Evolutionary conservation across 2,113 vertebrate species (phyloP).

Genomic region (Leucopsar rothschildi): DNA sequence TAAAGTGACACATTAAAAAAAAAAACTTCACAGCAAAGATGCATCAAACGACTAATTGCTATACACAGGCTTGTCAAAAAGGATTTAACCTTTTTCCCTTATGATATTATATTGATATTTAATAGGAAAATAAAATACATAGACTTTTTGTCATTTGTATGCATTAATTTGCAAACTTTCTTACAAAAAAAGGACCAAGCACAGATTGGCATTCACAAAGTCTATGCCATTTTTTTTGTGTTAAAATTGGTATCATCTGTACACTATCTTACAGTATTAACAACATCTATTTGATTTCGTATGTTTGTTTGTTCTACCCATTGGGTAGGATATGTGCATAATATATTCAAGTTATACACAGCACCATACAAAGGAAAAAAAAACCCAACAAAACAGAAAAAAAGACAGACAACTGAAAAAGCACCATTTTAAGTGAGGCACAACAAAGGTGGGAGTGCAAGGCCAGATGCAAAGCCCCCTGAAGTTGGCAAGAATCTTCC

Average conservation of each 20-base stretch:
- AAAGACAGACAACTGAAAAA: constrained; percentile 86
- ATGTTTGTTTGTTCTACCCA: constrained; percentile 88
- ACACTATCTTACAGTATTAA: constrained; percentile 97
- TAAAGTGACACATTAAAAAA: constrained; percentile 51
- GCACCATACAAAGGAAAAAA: constrained; percentile 85
- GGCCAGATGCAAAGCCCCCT: not conserved
- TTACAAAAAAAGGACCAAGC: constrained; percentile 83
- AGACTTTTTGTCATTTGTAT: constrained; percentile 82
- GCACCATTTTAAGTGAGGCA: constrained; percentile 96
- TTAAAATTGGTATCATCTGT: constrained; percentile 89
- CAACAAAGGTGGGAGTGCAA: constrained; percentile 81
- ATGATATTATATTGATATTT: constrained; percentile 79
- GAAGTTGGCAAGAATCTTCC: not conserved
- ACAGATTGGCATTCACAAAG: constrained; percentile 89
- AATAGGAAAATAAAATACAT: constrained; percentile 93
- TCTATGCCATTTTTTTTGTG: constrained; percentile 80
- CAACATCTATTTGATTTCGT: constrained; percentile 78
- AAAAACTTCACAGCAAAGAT: constrained; percentile 63
- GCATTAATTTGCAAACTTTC: constrained; percentile 84
- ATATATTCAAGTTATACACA: constrained; percentile 97
- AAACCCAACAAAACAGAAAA: constrained; percentile 38
- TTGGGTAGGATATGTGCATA: constrained; percentile 99
- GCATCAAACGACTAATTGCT: constrained; percentile 22
- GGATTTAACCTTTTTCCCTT: constrained; percentile 71
- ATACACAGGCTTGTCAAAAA: constrained; percentile 64